Evolutionary conservation across 2,888 invertebrate species (phyloP), one percentile per base, ranked within the genome.

Genomic region (Polydesmus complanatus): DNA sequence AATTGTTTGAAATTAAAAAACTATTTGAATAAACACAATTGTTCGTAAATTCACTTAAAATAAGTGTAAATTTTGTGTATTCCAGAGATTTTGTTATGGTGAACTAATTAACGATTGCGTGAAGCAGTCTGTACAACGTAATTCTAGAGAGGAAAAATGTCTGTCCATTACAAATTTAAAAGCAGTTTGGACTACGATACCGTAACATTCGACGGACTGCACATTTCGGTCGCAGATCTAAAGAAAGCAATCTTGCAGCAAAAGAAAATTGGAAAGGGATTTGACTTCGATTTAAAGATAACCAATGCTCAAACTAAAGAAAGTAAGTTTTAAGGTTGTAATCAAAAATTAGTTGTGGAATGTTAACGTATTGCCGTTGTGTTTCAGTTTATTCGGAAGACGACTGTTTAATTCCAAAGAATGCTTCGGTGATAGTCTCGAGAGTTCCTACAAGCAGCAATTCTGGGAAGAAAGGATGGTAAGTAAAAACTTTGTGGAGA

Each of bases 81-180:
- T n/a, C n/a, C n/a, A n/a, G n/a, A n/a, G n/a, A n/a, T n/a, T n/a
- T n/a, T n/a, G n/a, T n/a, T n/a, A n/a, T n/a, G n/a, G n/a, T n/a
- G n/a, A n/a, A n/a, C n/a, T n/a, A n/a, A n/a, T n/a, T n/a, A n/a
- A n/a, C n/a, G n/a, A n/a, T n/a, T n/a, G n/a, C n/a, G n/a, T n/a
- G n/a, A n/a, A n/a, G n/a, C n/a, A n/a, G n/a, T n/a, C n/a, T n/a
- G n/a, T n/a, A n/a, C n/a, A n/a, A n/a, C n/a, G n/a, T n/a, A n/a
- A n/a, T n/a, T n/a, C n/a, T n/a, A n/a, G n/a, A n/a, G n/a, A n/a
- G n/a, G n/a, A 27, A 70, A 57, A 60, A 93, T 93, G 86, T 95
- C 94, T 71, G 92, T 98, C 67, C 96, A 97, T 77, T 98, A 96
- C 78, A 97, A 97, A 77, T 97, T 98, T 74, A 96, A 96, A 79